phyloP scores from a whole-genome alignment of 2,797 vertebrate genomes.

The Malacoctenus gilli region DNA sequence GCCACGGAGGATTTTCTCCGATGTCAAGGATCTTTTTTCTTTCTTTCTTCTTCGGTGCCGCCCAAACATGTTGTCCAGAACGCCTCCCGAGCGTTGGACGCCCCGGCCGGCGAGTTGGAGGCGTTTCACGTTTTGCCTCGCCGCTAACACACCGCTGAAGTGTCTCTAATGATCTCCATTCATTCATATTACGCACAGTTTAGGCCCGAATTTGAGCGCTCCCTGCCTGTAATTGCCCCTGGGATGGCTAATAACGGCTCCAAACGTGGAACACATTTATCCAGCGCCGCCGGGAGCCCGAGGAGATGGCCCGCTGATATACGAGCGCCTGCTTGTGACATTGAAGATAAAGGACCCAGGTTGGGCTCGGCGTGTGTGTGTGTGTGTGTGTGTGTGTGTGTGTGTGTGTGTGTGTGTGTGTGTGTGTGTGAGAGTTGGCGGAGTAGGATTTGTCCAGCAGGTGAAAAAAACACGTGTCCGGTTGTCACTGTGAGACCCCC shows the following conservation, averaged over 20 bases:
- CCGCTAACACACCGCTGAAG: conserved; percentile 31
- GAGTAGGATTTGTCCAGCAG: conserved; percentile 12
- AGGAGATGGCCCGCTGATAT: conserved; percentile 30
- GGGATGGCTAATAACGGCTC: conserved; percentile 28
- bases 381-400: conserved; percentile 4
- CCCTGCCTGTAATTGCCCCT: conserved; percentile 38
- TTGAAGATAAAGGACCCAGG: conserved; percentile 32
- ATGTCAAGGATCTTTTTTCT: conserved; percentile 8
- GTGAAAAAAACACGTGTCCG: conserved; percentile 23
- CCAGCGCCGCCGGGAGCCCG: conserved; percentile 16
- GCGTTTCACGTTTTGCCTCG: conserved; percentile 24
- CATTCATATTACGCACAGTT: conserved; percentile 57
- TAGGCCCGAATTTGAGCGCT: conserved; percentile 32
- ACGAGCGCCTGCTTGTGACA: conserved; percentile 33
- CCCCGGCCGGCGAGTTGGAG: too few relatives aligned
- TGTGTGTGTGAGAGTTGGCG: conserved; percentile 2
- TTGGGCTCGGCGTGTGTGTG: conserved; percentile 8
- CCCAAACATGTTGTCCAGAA: conserved; percentile 2
- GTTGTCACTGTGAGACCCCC: conserved; percentile 38
- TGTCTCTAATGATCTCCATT: conserved; percentile 55
- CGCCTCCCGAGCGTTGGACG: conserved; percentile 10
- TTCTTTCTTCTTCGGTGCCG: background rate
- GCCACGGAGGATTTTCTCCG: background rate
- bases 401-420: conserved; percentile 8
- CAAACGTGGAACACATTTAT: conserved; percentile 52